Base-by-base conservation (phyloP, 2,113 vertebrate genomes). In the Pampusana beccarii region DNA sequence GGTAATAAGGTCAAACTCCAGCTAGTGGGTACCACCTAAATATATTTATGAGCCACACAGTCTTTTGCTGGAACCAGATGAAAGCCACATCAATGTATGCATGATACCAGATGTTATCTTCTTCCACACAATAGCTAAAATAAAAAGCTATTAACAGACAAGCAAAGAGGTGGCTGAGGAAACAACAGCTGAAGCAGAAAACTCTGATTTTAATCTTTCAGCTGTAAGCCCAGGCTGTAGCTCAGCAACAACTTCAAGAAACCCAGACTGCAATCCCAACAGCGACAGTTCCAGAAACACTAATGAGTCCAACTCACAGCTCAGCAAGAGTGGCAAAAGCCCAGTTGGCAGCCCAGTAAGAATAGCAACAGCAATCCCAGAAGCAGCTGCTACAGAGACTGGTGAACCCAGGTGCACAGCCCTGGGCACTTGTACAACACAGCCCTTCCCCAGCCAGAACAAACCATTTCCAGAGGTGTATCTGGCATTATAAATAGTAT, bases 361-460 rank as follows among this genome's bases (percentile, higher is more conserved):
- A 88, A 84, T 2, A 29, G 80, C 69, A 86, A 42, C 70, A 81
- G 66, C 80, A 66, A 89, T 28, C 57, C 65, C 65, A 71, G 56
- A 46, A 74, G 82, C 80, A 91, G 92, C 65, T 96, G 90, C 82
- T 88, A 75, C 21, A 36, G 50, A 83, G 83, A 60, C 69, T 92
- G 9, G 0, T 12, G 61, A 90, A 74, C 40, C 69, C 86, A 95
- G 65, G 86, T 93, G 86, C 92, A 91, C 65, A 81, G 92, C 92
- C 88, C 61, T 89, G 86, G 88, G 88, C 92, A 64, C n/a, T 57
- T 53, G 48, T 3, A 72, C 75, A 69, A 67, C 88, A 78, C 5
- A 70, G 70, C 65, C 46, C 50, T 62, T 91, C 67, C 81, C 62
- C 11, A 74, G 75, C 57, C 77, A 96, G 86, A 86, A 92, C 15